phyloP scores from a whole-genome alignment of 2,888 invertebrate genomes.

The Calliphora vomitoria region DNA sequence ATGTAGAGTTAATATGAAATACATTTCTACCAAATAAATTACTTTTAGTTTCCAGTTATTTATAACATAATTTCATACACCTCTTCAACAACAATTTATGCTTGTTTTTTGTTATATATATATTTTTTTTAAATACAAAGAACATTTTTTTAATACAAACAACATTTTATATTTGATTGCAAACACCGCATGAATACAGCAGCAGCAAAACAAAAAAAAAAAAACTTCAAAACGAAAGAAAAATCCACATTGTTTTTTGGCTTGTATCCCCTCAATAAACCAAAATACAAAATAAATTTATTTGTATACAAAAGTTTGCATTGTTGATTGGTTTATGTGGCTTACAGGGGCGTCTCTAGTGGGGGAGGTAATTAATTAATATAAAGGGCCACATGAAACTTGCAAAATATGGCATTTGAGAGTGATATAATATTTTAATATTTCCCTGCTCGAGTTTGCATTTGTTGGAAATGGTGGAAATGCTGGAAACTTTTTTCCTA shows the following conservation, averaged over 20 bases:
- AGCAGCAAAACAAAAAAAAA: neutral
- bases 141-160: slow-evolving; percentile 39
- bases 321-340: slow-evolving; percentile 61
- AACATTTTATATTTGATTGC: slow-evolving; percentile 45
- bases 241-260: slow-evolving; percentile 42
- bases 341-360: neutral
- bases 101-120: slow-evolving; percentile 17
- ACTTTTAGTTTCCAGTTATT: slow-evolving; percentile 25
- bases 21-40: too few relatives aligned
- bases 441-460: too few relatives aligned
- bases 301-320: slow-evolving; percentile 49
- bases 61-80: slow-evolving; percentile 56
- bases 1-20: too few relatives aligned
- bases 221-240: slow-evolving; percentile 11
- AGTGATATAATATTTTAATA: too few relatives aligned
- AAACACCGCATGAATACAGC: slow-evolving; percentile 13
- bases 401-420: too few relatives aligned
- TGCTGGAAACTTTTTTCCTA: neutral
- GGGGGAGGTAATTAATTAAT: neutral
- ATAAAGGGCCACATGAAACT: neutral
- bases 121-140: neutral
- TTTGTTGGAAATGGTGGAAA: neutral
- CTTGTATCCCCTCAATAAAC: slow-evolving; percentile 55
- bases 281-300: slow-evolving; percentile 51
- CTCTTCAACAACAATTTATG: slow-evolving; percentile 51